Evolutionary conservation across 2,113 vertebrate species (phyloP), one percentile per base, ranked within the genome.

Genomic region (Passer montanus): DNA sequence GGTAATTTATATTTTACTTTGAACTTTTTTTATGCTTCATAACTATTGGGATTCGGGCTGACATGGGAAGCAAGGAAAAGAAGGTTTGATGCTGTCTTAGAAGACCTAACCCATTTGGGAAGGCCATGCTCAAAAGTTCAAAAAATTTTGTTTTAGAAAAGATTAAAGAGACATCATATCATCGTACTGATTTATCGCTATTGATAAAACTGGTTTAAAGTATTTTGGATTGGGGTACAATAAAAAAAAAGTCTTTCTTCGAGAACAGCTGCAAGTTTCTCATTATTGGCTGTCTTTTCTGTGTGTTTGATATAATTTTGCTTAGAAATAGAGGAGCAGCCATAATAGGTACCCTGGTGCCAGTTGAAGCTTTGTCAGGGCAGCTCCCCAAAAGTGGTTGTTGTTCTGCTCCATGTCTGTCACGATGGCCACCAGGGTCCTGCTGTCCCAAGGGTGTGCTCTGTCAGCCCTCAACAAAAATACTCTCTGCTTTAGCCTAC

Each of bases 1-100:
- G 97, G 97, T 98, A 97, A 97, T 98, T 98, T 98, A 98, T 98
- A 98, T 98, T 98, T 97, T 97, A 97, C 97, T 98, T 98, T 97
- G 98, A 98, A 98, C 94, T 80, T 98, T 98, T 98, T 97, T 98
- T 97, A 96, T 97, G 95, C 97, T 98, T 98, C 97, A 97, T 98
- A 98, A 98, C 98, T 98, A 98, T 98, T 97, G 94, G 96, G 98
- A 98, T 98, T 97, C 97, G 46, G 97, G 97, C 97, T 98, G 97
- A 97, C 98, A 94, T 97, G 89, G 98, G 97, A 98, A 98, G 97
- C 97, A 97, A 97, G 97, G 97, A 98, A 98, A 98, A 98, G 97
- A 97, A 98, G 98, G 98, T 98, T 98, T 98, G 98, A 98, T 76
- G 97, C 97, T 98, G 97, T 98, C 98, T 98, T 98, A 98, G 97